Evolutionary conservation across 2,888 invertebrate species (phyloP).

Genomic region (Sphecodes monilicornis): DNA sequence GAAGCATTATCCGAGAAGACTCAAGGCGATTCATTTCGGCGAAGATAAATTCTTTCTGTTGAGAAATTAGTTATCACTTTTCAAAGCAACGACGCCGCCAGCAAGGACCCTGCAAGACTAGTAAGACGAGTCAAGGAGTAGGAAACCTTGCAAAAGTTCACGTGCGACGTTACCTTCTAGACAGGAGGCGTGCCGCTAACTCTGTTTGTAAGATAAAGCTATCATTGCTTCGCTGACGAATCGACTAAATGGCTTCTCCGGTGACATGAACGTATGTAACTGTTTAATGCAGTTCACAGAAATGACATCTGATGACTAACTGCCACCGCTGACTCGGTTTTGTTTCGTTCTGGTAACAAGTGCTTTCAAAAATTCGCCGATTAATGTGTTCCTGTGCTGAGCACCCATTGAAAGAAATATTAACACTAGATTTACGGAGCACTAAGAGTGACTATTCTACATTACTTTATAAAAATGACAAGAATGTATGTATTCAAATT

Average conservation of each 20-base stretch:
- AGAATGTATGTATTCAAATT: no score
- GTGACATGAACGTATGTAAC: slow-evolving; percentile 3
- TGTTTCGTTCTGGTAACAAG: background rate
- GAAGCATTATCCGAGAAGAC: background rate
- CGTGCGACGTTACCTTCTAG: slow-evolving; percentile 23
- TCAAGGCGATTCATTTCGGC: background rate
- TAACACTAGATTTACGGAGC: no score
- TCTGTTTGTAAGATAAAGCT: slow-evolving; percentile 14
- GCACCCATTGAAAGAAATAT: background rate
- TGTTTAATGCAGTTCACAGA: slow-evolving; percentile 8
- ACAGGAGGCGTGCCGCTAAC: background rate
- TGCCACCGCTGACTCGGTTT: background rate
- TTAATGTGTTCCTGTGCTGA: background rate
- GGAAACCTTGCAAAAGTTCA: slow-evolving; percentile 63
- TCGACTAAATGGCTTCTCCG: slow-evolving; percentile 35
- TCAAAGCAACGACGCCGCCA: slow-evolving; percentile 39
- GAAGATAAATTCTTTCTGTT: slow-evolving; percentile 33
- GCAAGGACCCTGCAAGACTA: slow-evolving; percentile 35
- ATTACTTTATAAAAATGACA: no score
- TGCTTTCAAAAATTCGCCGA: background rate
- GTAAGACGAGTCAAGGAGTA: slow-evolving; percentile 60
- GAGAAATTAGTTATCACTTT: slow-evolving; percentile 59
- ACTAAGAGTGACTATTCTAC: no score
- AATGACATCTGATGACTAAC: background rate
- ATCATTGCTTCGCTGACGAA: slow-evolving; percentile 33